Base-by-base conservation (phyloP, 2,888 invertebrate genomes). In the Epinotia ramella region DNA sequence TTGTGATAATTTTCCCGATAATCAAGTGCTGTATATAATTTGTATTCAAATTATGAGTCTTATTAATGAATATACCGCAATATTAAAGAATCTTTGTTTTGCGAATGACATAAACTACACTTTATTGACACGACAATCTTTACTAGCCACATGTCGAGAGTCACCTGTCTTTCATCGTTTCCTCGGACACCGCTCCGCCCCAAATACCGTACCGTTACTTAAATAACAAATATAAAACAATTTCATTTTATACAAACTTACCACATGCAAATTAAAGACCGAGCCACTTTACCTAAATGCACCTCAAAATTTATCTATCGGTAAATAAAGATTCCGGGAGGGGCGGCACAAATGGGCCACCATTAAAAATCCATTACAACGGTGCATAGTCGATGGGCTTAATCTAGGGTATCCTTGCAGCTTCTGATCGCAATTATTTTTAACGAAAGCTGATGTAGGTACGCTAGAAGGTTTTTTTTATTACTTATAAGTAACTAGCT, bases 351-450 rank as follows among this genome's bases (percentile, higher is more conserved):
- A 84, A 85, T 82, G 86, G 82, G 77, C 80, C 81, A 73, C 82
- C 89, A 90, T 90, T 89, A 90, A 86, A 87, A 89, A 88, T 79
- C 84, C 89, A 91, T 90, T 90, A 90, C 85, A 81, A 0, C 72
- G 77, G 69, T 84, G 87, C 87, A 87, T 83, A 80, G 80, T 78
- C 83, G 84, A 89, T 86, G 84, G 83, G 80, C 84, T 84, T 88
- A 88, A 89, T 89, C 86, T 87, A 40, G 70, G 20, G 24, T 65
- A 49, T 65, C 20, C 18, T 12, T 44, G 57, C 68, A 63, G 63
- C 44, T 20, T 57, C 20, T 63, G 44, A 63, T 44, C 18, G 63
- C 44, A 12, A 44, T 63, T 63, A 60, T 24, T 60, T 40, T 63
- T 44, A 40, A 63, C 16, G 33, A 16, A 60, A 60, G n/a, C 33